phyloP scores from a whole-genome alignment of 2,888 invertebrate species.

The Liodrosophila aerea region DNA sequence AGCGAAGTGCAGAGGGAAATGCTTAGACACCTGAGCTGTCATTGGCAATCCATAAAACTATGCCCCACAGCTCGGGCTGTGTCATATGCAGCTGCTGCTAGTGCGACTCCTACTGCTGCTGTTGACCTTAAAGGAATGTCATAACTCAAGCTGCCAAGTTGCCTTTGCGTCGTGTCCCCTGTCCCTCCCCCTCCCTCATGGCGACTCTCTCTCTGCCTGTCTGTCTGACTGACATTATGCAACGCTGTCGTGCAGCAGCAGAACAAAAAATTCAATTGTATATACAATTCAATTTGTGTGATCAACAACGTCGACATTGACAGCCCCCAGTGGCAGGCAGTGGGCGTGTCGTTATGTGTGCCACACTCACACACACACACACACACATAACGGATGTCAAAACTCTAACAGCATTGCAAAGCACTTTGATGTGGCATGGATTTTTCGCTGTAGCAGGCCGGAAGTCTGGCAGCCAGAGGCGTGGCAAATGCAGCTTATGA shows the following conservation, averaged over 20 bases:
- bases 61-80: conserved; percentile 2
- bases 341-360: neutral
- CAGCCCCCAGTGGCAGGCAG: conserved; percentile 36
- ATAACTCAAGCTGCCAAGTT: conserved; percentile 39
- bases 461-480: neutral
- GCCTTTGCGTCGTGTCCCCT: conserved; percentile 22
- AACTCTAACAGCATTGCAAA: conserved; percentile 44
- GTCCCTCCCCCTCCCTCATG: conserved; percentile 6
- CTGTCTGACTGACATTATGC: conserved; percentile 45
- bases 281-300: conserved; percentile 75
- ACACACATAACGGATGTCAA: conserved; percentile 22
- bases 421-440: conserved; percentile 57
- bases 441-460: conserved; percentile 5
- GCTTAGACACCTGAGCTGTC: conserved; percentile 55
- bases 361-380: too few species aligned
- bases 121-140: conserved; percentile 51
- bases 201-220: neutral
- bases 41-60: conserved; percentile 53
- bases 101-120: too few species aligned
- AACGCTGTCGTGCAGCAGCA: conserved; percentile 55
- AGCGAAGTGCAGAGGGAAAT: conserved; percentile 12
- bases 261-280: conserved; percentile 75
- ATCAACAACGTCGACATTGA: conserved; percentile 64
- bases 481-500: conserved; percentile 19
- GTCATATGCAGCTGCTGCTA: conserved; percentile 44